Evolutionary conservation across 2,113 vertebrate species (phyloP), one percentile per base, ranked within the genome.

Genomic region (Synodontis membranacea): DNA sequence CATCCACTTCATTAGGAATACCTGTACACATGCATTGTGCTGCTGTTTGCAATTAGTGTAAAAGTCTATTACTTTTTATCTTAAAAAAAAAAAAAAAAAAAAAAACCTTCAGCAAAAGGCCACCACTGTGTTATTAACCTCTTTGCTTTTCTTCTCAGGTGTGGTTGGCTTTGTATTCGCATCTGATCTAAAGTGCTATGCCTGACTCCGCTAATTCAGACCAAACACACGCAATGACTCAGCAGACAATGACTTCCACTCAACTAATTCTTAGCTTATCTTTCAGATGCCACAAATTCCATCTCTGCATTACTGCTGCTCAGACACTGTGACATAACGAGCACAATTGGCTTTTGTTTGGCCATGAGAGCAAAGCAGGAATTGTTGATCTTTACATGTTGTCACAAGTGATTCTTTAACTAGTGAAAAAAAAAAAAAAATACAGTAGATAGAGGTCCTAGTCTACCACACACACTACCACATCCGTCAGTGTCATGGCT

Each of bases 241-340:
- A 64, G 62, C 48, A 75, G 70, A 75, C 58, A 64, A 68, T 39
- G 21, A 17, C 31, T 54, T 56, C 44, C 76, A 42, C 37, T 44
- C 37, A 42, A 1, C 76, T 70, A 25, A 85, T 64, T 70, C 62
- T 37, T 12, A 23, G 21, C 31, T 42, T 60, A 66, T 34, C 60
- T 39, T 54, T 60, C 64, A 86, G 15, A 81, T 74, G 37, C 79
- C 79, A 46, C 42, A 60, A 48, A 82, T 86, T 81, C 78, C 85
- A 80, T 34, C 31, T 60, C 37, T 39, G 10, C 31, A 17, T 37
- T 31, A 12, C 50, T 21, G 23, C 28, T 12, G 4, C 56, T 79
- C 58, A 37, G 76, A 39, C 76, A 34, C 28, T 70, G 28, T 31
- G 37, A 81, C 0, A n/a, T 39, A 48, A 79, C 31, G 0, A 46